Base-by-base conservation (phyloP, 1,140 invertebrate genomes). In the Cydia amplana region DNA sequence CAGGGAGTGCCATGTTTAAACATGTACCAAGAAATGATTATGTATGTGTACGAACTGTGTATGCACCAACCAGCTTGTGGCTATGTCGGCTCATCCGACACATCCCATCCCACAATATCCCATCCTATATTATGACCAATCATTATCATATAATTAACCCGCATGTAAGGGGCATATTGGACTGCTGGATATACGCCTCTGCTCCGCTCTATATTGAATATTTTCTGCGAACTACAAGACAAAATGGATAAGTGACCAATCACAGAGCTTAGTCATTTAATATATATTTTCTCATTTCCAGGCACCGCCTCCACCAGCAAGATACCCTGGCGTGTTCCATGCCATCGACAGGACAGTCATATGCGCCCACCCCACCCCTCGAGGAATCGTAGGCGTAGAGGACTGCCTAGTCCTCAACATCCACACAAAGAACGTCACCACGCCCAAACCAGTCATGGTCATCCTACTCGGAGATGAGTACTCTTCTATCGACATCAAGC, bases 381-480 rank as follows among this genome's bases (percentile, higher is more conserved):
- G 83, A 67, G 91, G 90, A 0, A 73, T 88, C 5, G 80, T 89
- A 6, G 91, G 91, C 9, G 75, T 77, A 6, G 91, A 93, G 82
- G 81, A 92, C 76, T 93, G 91, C 65, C 75, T 92, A 0, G 83
- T 81, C n/a, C 80, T 92, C 0, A 85, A 81, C 46, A 82, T 92
- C 4, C 84, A 84, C 63, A 88, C 90, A 1, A 83, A 80, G 60
- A 86, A 89, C 23, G n/a, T 84, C 1, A 85, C 85, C 3, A 77
- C 83, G 3, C 77, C 79, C 0, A 87, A 87, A 75, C 91, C 91
- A 18, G 89, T 93, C 2, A 20, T 91, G 10, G 90, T 93, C 6
- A 90, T 84, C 83, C 77, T 93, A 4, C 80, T 88, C 55, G 84
- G 89, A 16, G 86, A 90, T 78, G 83, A 87, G 20, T 91, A 87